Conservation (phyloP, 1,140 invertebrate species). For the Hyphantria cunea region DNA sequence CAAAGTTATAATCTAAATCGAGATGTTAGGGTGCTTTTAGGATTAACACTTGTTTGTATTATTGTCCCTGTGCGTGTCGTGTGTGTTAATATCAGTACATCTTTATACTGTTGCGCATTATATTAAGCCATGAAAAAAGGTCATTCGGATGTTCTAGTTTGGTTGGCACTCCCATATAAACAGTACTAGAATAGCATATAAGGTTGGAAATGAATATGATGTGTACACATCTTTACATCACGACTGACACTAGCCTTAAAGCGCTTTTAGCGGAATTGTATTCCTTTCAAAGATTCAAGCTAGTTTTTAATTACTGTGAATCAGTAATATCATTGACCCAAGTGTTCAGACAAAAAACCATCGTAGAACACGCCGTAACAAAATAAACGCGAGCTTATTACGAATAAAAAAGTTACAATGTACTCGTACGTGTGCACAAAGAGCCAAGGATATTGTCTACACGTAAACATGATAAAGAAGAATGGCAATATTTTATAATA, state of each 20-base stretch:
- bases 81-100: slow-evolving; percentile 1
- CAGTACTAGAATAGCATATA: slow-evolving; percentile 18
- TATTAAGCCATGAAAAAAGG: slow-evolving; percentile 40
- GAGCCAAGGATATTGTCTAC: too few relatives aligned
- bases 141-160: slow-evolving; percentile 37
- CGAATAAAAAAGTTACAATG: too few relatives aligned
- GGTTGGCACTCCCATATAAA: slow-evolving; percentile 30
- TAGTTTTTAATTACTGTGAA: too few relatives aligned
- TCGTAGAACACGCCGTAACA: too few relatives aligned
- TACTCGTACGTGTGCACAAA: too few relatives aligned
- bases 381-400: too few relatives aligned
- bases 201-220: slow-evolving; percentile 17
- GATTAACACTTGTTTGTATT: neutral
- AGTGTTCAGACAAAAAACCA: too few relatives aligned
- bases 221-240: neutral
- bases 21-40: neutral
- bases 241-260: neutral
- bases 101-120: slow-evolving; percentile 31
- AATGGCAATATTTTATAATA: too few relatives aligned
- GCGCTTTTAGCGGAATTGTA: neutral
- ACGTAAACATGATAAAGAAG: too few relatives aligned
- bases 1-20: slow-evolving; percentile 6
- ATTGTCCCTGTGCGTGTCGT: neutral
- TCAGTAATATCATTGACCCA: too few relatives aligned
- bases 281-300: neutral